Evolutionary conservation across 2,113 vertebrate genomes (phyloP).

Genomic region (Saccopteryx bilineata): DNA sequence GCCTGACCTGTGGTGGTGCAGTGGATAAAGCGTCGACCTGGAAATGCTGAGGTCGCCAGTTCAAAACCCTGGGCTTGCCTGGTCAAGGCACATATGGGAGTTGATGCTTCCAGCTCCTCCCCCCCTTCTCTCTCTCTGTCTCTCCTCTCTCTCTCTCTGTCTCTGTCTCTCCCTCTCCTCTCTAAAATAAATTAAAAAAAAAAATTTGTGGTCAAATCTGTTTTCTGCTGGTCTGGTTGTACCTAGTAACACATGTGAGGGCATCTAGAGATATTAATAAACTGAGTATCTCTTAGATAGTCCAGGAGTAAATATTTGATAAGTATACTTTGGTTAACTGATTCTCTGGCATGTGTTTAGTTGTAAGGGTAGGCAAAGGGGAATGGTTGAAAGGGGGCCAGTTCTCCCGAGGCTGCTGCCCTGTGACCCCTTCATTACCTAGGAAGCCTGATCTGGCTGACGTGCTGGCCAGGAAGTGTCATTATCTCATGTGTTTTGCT

Average conservation of each 20-base stretch:
- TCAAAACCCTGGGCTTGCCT: too few relatives aligned
- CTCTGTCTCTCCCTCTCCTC: too few relatives aligned
- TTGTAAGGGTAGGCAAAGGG: background rate
- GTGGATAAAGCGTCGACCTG: too few relatives aligned
- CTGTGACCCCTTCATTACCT: background rate
- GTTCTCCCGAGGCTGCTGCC: background rate
- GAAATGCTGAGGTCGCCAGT: too few relatives aligned
- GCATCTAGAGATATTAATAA: background rate
- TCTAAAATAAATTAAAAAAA: too few relatives aligned
- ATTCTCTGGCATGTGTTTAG: background rate
- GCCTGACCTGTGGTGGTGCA: too few relatives aligned
- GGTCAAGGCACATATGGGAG: too few relatives aligned
- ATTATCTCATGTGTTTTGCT: background rate
- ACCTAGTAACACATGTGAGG: background rate
- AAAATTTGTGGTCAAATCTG: background rate
- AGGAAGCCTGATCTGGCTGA: background rate
- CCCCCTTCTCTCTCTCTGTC: too few relatives aligned
- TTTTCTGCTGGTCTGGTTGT: background rate
- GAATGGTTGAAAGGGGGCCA: background rate
- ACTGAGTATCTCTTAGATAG: background rate
- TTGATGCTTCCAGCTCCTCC: too few relatives aligned
- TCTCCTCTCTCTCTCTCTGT: too few relatives aligned
- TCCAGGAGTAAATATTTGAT: background rate
- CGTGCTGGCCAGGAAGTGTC: background rate
- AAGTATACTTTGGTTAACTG: slow-evolving; percentile 23